Evolutionary conservation across 2,888 invertebrate species (phyloP).

Genomic region (Dinocampus coccinellae): DNA sequence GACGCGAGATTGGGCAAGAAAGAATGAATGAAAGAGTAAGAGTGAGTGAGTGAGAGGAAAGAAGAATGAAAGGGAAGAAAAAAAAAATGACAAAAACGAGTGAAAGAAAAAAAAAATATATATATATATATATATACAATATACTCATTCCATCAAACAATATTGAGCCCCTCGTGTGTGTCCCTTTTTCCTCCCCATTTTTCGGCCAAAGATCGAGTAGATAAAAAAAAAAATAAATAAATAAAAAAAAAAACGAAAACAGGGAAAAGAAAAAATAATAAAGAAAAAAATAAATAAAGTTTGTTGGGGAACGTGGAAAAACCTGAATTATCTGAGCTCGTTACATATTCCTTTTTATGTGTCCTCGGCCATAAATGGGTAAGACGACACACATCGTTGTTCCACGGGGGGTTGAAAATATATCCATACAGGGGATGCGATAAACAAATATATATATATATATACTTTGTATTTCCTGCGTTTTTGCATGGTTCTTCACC

Average conservation of each 20-base stretch:
- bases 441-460: slow-evolving; percentile 21
- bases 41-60: slow-evolving; percentile 11
- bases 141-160: slow-evolving; percentile 48
- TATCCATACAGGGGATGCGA: neutral
- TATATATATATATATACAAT: slow-evolving; percentile 18
- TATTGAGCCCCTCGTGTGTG: slow-evolving; percentile 48
- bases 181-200: slow-evolving; percentile 8
- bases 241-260: no score
- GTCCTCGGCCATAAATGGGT: slow-evolving; percentile 61
- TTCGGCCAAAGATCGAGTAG: slow-evolving; percentile 49
- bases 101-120: slow-evolving; percentile 18
- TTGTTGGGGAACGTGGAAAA: slow-evolving; percentile 39
- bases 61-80: slow-evolving; percentile 22
- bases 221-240: slow-evolving; percentile 51
- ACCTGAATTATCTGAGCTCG: slow-evolving; percentile 65
- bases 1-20: slow-evolving; percentile 15
- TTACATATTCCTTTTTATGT: slow-evolving; percentile 69
- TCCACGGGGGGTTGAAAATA: neutral
- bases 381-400: slow-evolving; percentile 38
- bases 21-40: neutral
- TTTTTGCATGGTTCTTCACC: slow-evolving; percentile 61
- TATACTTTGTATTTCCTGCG: slow-evolving; percentile 40
- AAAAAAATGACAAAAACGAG: neutral
- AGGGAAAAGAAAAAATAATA: no score
- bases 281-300: slow-evolving; percentile 30